phyloP scores from a whole-genome alignment of 2,797 vertebrate species.

The Anisognathus igniventris region DNA sequence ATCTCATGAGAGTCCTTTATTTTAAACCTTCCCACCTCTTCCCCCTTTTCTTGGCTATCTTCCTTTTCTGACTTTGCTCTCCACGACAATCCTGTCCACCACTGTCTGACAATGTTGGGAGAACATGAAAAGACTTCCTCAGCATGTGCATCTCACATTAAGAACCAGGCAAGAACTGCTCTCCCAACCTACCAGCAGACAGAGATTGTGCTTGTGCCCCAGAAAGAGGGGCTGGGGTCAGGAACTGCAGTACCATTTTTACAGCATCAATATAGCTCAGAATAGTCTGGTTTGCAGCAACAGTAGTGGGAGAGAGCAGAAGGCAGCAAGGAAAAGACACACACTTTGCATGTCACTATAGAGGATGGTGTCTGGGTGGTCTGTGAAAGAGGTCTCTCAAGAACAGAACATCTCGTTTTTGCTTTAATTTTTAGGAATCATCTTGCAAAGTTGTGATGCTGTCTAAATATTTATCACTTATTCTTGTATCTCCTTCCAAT shows the following conservation, averaged over 20 bases:
- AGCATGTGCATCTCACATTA: not conserved
- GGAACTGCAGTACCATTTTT: not conserved
- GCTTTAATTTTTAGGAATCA: not conserved
- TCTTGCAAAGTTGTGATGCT: not conserved
- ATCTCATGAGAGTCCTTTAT: not conserved
- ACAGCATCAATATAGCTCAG: not conserved
- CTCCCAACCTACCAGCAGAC: not conserved
- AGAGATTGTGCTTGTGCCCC: not conserved
- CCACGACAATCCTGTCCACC: not conserved
- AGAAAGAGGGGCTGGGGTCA: not conserved
- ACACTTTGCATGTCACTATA: not conserved
- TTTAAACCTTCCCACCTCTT: not conserved
- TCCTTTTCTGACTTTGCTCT: not conserved
- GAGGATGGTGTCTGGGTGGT: not conserved
- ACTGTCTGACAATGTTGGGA: not conserved
- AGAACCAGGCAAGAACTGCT: not conserved
- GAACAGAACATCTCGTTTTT: not conserved
- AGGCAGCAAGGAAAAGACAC: not conserved
- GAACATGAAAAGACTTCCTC: not conserved
- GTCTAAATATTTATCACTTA: not conserved
- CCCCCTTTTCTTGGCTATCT: not conserved
- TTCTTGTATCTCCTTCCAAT: not conserved
- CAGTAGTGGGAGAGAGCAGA: not conserved
- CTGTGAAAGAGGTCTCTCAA: not conserved
- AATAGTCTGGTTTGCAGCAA: not conserved